Evolutionary conservation across 2,888 invertebrate species (phyloP).

Genomic region (Nephrotoma guestfalica): DNA sequence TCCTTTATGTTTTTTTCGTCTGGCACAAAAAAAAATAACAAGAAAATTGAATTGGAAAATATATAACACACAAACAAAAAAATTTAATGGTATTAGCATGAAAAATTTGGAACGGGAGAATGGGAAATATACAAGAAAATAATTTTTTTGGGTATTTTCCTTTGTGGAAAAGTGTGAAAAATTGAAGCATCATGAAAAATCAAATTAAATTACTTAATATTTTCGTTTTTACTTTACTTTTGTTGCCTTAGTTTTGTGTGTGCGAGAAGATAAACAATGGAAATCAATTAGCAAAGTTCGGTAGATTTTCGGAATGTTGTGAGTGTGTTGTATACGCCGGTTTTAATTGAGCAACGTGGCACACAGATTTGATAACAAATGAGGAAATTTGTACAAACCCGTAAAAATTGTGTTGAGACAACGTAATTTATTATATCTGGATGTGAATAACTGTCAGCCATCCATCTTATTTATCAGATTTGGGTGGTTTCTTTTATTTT

Average conservation of each 20-base stretch:
- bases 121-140: background rate
- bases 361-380: background rate
- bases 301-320: background rate
- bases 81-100: background rate
- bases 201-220: background rate
- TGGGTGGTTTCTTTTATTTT: background rate
- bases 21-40: background rate
- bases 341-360: background rate
- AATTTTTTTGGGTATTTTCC: background rate
- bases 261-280: background rate
- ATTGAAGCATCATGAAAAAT: background rate
- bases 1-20: background rate
- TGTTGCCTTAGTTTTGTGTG: background rate
- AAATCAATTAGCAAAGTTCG: background rate
- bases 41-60: background rate
- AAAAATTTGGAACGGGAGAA: background rate
- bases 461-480: background rate
- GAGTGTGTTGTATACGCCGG: background rate
- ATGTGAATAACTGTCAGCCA: background rate
- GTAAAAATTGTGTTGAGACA: background rate
- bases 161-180: background rate
- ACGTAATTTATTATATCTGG: background rate
- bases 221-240: background rate
- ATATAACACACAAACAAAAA: background rate
- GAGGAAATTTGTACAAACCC: background rate